Base-by-base conservation (phyloP, 1,140 invertebrate species). In the Zaprionus capensis region DNA sequence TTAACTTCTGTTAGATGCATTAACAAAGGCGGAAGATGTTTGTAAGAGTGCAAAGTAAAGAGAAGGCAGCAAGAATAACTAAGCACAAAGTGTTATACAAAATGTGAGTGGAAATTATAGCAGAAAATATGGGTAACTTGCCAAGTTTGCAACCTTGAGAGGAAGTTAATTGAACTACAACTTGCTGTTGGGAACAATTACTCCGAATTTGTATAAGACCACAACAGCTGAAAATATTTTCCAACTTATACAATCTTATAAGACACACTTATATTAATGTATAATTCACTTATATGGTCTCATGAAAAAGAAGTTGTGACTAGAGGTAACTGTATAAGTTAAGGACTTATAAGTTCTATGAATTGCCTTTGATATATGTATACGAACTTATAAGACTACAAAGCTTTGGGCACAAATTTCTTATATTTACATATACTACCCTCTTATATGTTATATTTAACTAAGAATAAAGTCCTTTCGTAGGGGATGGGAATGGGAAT, bases 11-110 rank as follows among this genome's bases (percentile, higher is more conserved):
- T 15, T 14, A 38, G 11, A 22, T 58, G 56, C 46, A 51, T 22
- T 26, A 36, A n/a, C 44, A 3, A 2, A 26, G 9, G 14, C 15
- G 20, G 15, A 12, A 51, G 36, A 51, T 17, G 2, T 49, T 44
- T 59, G 55, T 70, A 44, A 49, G 56, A 34, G 4, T 9, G 3
- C 5, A 34, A 9, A n/a, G 14, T 12, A 17, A 46, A 46, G 41
- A 46, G 41, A 17, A 46, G n/a, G 41, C 9, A 46, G 2, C 0
- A 2, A n/a, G 6, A n/a, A 7, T n/a, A 41, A 2, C 2, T 2
- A 46, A 17, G 34, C 22, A 11, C 0, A 17, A 71, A 61, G 41
- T 76, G 73, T 76, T 76, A 71, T 76, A 76, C 67, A 31, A 22
- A 41, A 0, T 4, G 12, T 7, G 2, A 5, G 3, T n/a, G n/a